Evolutionary conservation across 1,140 invertebrate species (phyloP).

Genomic region (Pinna nobilis): DNA sequence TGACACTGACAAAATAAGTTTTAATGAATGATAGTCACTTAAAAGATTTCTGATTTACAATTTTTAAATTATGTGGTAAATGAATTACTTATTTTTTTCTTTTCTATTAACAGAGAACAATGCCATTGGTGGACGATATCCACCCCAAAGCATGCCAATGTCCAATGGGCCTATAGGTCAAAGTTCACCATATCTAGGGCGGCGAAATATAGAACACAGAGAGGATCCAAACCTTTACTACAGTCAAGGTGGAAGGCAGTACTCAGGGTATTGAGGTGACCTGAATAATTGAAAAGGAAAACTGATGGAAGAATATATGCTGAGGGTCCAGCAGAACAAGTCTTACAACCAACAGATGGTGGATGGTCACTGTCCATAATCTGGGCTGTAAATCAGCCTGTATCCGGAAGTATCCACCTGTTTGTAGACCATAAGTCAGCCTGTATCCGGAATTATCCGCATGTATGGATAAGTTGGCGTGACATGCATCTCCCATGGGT

Average conservation of each 20-base stretch:
- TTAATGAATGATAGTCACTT: too few relatives aligned
- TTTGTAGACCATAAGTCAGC: too few relatives aligned
- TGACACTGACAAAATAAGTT: too few relatives aligned
- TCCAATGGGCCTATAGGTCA: conserved; percentile 71
- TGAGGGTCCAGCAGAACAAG: too few relatives aligned
- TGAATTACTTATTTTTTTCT: conserved; percentile 18
- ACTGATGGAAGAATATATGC: neutral
- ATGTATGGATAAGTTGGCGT: too few relatives aligned
- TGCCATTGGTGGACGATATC: conserved; percentile 48
- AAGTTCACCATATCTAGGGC: conserved; percentile 69
- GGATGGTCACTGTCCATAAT: conserved; percentile 18
- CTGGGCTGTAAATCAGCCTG: too few relatives aligned
- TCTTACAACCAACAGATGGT: too few relatives aligned
- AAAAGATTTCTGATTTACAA: too few relatives aligned
- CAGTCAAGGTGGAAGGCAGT: conserved; percentile 25
- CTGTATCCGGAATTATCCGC: too few relatives aligned
- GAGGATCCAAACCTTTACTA: conserved; percentile 36
- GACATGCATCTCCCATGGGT: too few relatives aligned
- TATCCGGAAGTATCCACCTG: too few relatives aligned
- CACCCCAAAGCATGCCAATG: conserved; percentile 40
- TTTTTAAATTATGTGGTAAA: neutral
- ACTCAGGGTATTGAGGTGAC: conserved; percentile 5
- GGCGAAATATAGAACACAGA: conserved; percentile 54
- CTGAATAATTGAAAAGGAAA: too few relatives aligned
- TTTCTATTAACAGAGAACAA: conserved; percentile 47